These are phyloP conservation scores for Drosophila lacteicornis DNA, from an alignment of 1,140 invertebrate species.

Conservation along the genomic window DNA sequence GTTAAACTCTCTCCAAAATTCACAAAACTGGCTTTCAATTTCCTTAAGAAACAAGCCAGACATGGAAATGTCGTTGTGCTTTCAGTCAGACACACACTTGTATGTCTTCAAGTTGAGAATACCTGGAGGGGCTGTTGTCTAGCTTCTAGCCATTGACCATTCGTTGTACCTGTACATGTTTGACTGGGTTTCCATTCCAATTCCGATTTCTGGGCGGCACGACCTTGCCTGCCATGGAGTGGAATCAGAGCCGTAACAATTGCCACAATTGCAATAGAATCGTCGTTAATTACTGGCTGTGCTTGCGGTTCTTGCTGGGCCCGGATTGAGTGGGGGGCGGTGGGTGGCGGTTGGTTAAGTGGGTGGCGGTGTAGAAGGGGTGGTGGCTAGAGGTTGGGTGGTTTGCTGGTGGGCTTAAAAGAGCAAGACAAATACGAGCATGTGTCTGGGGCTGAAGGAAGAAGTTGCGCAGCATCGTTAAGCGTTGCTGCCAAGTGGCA, in stretches of 20 bases:
- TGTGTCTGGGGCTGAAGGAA: conserved; percentile 53
- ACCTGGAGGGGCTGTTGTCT: conserved; percentile 5
- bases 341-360: conserved; percentile 1
- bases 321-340: conserved; percentile 30
- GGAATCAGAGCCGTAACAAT: conserved; percentile 84
- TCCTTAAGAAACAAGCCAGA: not conserved
- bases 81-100: conserved; percentile 6
- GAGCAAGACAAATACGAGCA: conserved; percentile 77
- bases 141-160: conserved; percentile 13
- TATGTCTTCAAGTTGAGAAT: not conserved
- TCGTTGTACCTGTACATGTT: not conserved
- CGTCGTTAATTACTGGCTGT: conserved; percentile 84
- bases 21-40: too few relatives aligned
- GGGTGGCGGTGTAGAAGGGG: conserved; percentile 10
- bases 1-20: too few relatives aligned
- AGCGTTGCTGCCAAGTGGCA: conserved; percentile 81
- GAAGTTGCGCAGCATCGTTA: conserved; percentile 75
- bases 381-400: conserved; percentile 10
- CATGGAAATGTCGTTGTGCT: not conserved
- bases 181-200: conserved; percentile 14
- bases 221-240: not conserved
- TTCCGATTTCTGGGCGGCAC: conserved; percentile 6
- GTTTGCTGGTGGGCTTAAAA: conserved; percentile 65
- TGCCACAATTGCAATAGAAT: conserved; percentile 85
- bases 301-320: conserved; percentile 63